A percentile compares a stretch with the other conserved stretches of the same genome.
These are phyloP conservation scores for Aphidius ervi DNA, from an alignment of 1,140 invertebrate genomes.

Conservation along the genomic window DNA sequence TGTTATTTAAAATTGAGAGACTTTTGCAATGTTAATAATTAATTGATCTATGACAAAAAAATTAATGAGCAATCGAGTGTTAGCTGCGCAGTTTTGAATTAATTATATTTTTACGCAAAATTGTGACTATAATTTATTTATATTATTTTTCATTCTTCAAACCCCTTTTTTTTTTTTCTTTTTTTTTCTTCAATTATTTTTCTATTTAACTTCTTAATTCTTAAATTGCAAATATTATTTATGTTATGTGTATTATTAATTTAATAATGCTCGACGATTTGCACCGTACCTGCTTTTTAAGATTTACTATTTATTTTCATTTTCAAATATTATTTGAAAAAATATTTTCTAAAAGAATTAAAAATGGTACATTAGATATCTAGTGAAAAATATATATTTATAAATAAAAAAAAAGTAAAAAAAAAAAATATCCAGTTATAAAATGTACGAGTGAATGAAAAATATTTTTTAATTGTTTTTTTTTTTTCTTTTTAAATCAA, in stretches of 20 bases:
- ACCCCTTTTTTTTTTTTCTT: not conserved
- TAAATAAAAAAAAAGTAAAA: no score
- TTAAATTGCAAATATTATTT: conserved; percentile 4
- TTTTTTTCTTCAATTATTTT: not conserved
- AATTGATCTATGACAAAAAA: not conserved
- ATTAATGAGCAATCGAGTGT: not conserved
- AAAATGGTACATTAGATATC: not conserved
- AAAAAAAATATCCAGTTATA: no score
- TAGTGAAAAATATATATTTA: no score
- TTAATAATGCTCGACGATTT: conserved; percentile 30
- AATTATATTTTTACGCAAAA: not conserved
- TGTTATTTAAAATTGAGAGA: no score
- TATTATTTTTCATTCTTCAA: not conserved
- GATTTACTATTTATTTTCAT: conserved; percentile 45
- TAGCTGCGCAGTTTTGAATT: conserved; percentile 8
- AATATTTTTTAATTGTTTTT: no score
- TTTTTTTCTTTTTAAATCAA: no score
- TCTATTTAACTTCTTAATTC: not conserved
- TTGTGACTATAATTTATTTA: conserved; percentile 21
- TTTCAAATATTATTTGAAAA: conserved; percentile 19
- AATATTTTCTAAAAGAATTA: conserved; percentile 1
- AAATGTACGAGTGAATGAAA: no score
- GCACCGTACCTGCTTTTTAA: conserved; percentile 47
- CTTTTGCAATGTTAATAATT: not conserved
- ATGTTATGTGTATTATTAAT: no score